Evolutionary conservation across 2,113 vertebrate genomes (phyloP).

Genomic region (Gymnarchus niloticus): DNA sequence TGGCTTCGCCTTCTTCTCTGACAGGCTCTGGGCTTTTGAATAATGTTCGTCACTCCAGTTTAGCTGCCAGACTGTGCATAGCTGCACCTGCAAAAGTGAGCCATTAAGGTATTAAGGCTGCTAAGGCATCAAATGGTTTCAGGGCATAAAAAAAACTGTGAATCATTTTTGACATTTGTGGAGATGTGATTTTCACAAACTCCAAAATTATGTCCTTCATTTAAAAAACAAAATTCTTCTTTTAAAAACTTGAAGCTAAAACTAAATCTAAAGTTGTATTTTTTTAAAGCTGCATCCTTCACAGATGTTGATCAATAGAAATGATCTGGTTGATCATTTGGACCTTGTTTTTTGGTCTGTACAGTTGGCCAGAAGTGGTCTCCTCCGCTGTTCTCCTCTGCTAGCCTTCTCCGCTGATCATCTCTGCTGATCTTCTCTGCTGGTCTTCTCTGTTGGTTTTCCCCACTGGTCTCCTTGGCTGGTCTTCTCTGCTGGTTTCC

Average conservation of each 20-base stretch:
- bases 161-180: not conserved
- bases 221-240: not conserved
- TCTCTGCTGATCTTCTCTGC: too few species aligned
- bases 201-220: not conserved
- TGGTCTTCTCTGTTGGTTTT: too few species aligned
- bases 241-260: not conserved
- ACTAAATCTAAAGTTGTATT: not conserved
- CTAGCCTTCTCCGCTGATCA: too few species aligned
- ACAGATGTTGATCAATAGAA: not conserved
- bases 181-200: not conserved
- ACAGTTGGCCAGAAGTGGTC: not conserved
- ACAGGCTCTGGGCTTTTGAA: slow-evolving; percentile 23
- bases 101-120: not conserved
- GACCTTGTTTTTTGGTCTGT: too few species aligned
- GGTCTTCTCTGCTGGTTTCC: not conserved
- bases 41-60: slow-evolving; percentile 26
- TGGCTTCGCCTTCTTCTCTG: not conserved
- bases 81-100: not conserved
- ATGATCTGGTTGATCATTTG: not conserved
- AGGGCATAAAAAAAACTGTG: not conserved
- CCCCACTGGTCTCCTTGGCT: too few species aligned
- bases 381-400: too few species aligned
- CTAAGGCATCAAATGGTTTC: not conserved
- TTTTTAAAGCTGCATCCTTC: not conserved
- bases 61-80: slow-evolving; percentile 16